phyloP scores from a whole-genome alignment of 2,888 invertebrate genomes.

The Sinotaia quadrata region DNA sequence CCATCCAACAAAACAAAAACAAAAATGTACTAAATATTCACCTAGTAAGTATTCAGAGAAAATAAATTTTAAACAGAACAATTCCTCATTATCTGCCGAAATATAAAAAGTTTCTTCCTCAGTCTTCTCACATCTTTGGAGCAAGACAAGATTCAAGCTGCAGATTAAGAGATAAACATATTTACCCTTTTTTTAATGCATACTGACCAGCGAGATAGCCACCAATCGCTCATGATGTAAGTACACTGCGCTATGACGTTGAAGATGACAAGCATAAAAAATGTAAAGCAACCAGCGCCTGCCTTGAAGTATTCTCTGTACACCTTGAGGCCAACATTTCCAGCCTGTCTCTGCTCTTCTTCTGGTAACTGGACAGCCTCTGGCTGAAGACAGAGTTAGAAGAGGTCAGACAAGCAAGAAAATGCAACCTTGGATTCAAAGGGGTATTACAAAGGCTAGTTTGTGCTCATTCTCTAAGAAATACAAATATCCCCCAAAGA shows the following conservation, averaged over 20 bases:
- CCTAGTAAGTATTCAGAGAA: too few relatives aligned
- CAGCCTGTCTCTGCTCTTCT: constrained; percentile 72
- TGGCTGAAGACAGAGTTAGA: constrained; percentile 48
- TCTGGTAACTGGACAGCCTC: constrained; percentile 61
- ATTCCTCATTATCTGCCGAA: too few relatives aligned
- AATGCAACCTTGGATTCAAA: too few relatives aligned
- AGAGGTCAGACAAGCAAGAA: too few relatives aligned
- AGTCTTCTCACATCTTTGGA: not conserved
- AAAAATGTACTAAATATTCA: too few relatives aligned
- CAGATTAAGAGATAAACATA: too few relatives aligned
- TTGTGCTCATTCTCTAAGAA: too few relatives aligned
- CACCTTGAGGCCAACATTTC: constrained; percentile 76
- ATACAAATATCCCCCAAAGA: too few relatives aligned
- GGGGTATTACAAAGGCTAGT: too few relatives aligned
- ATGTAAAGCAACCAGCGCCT: constrained; percentile 77
- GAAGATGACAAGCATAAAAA: constrained; percentile 76
- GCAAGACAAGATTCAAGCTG: not conserved
- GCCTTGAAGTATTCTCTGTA: constrained; percentile 82
- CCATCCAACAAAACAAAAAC: too few relatives aligned
- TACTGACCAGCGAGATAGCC: constrained; percentile 83
- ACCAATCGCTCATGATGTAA: constrained; percentile 83
- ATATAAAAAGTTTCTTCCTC: not conserved
- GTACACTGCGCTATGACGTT: constrained; percentile 80
- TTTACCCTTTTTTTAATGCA: too few relatives aligned
- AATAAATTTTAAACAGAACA: too few relatives aligned